Evolutionary conservation across 2,888 invertebrate species (phyloP), one percentile per base, ranked within the genome.

Genomic region (Esperia sulphurella): DNA sequence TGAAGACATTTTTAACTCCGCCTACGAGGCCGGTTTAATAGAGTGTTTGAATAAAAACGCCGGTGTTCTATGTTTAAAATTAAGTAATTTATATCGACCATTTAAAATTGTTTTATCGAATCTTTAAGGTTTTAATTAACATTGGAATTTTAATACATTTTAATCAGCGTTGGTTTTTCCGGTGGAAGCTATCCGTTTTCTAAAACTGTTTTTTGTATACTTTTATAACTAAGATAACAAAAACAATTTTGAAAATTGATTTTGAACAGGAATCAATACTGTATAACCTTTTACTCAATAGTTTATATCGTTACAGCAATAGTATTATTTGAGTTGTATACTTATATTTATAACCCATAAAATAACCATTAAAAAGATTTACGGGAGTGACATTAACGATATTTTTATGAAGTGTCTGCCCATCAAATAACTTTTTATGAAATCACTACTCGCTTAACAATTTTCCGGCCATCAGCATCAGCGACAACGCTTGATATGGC

Each of bases 361-460:
- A 51, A 46, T 41, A 5, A 35, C 33, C 38, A 51, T 51, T 43
- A 50, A 46, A 43, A 48, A 52, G 46, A 46, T 52, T 49, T 44
- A 52, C 41, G 41, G 28, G 66, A 63, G 65, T 62, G 62, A 70
- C 70, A 63, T 71, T 82, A 79, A 83, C 73, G 79, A 73, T 63
- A 65, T 68, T 81, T 85, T 85, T 83, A 85, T 81, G 79, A 80
- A 78, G 14, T 77, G 75, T 70, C 62, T 65, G 65, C 57, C 71
- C 75, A 78, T 84, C 77, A 83, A 80, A 78, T 65, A 64, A 70
- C 68, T 79, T 83, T 82, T 83, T 84, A 83, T 83, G 79, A 83
- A 85, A 85, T 87, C 83, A 83, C 82, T 80, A 78, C 75, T 72
- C 68, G 71, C 75, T 78, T 79, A 86, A 83, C 83, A 82, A 83